Percentiles rank a stretch among this genome's conserved stretches.
These are phyloP conservation scores for Julus scanicus DNA, from an alignment of 2,888 invertebrate genomes.

Conservation along the genomic window DNA sequence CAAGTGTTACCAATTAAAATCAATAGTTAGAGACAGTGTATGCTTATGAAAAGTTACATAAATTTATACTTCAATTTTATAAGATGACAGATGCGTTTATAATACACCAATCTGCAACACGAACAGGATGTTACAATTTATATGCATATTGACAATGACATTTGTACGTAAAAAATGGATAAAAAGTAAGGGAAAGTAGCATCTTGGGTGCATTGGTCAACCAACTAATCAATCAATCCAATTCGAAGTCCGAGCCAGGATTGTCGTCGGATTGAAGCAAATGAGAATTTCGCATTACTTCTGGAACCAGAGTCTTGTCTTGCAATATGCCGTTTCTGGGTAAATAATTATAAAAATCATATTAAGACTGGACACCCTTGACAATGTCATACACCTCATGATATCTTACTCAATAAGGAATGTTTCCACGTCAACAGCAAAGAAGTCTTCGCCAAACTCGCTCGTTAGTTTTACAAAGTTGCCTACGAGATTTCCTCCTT, in stretches of 20 bases:
- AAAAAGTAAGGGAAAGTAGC: constrained; percentile 8
- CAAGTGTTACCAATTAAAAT: no score
- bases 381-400: no score
- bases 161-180: constrained; percentile 27
- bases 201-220: background rate
- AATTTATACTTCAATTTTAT: background rate
- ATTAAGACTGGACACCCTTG: no score
- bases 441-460: constrained; percentile 91
- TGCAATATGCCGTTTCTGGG: constrained; percentile 55
- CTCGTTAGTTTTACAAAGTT: constrained; percentile 89
- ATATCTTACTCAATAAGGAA: constrained; percentile 79
- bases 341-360: no score
- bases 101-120: background rate
- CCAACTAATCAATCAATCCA: background rate
- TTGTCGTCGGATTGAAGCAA: constrained; percentile 9
- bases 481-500: constrained; percentile 87
- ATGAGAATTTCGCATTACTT: constrained; percentile 41
- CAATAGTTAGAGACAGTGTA: no score
- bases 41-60: background rate
- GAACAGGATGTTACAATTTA: background rate
- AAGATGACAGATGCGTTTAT: background rate
- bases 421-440: constrained; percentile 87
- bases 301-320: constrained; percentile 55
- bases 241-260: constrained; percentile 40
- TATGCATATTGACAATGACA: background rate